A percentile compares a stretch with the other conserved stretches of the same genome.
Conservation (phyloP, 2,113 vertebrate species). For the Caracal caracal region DNA sequence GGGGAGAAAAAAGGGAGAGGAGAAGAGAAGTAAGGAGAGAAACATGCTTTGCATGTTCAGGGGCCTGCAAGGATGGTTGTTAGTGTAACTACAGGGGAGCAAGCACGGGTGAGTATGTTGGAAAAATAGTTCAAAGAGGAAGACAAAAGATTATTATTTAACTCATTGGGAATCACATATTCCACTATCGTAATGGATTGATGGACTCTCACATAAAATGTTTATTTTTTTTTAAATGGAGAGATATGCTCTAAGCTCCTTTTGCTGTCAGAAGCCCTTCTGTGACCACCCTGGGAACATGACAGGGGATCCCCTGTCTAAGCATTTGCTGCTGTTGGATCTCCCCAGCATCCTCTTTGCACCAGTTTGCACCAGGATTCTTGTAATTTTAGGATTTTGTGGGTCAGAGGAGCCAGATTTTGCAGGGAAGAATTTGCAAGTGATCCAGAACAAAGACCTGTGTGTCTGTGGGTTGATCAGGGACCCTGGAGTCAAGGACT, state of each 20-base stretch:
- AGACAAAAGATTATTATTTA: not conserved
- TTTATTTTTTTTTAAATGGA: not conserved
- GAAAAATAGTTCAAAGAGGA: not conserved
- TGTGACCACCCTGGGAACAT: not conserved
- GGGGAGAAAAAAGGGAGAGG: too few relatives aligned
- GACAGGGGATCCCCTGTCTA: rapidly evolving
- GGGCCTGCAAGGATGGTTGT: not conserved
- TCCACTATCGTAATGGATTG: not conserved
- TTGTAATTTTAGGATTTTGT: not conserved
- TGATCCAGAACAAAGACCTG: not conserved
- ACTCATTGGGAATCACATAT: not conserved
- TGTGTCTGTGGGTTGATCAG: not conserved
- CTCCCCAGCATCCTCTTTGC: not conserved
- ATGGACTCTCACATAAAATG: not conserved
- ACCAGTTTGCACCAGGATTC: not conserved
- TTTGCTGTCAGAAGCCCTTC: not conserved
- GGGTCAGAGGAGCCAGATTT: not conserved
- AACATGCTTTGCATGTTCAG: not conserved
- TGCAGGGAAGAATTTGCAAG: not conserved
- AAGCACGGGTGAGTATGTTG: not conserved
- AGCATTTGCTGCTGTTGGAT: not conserved
- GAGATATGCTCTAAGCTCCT: not conserved
- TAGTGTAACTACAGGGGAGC: not conserved
- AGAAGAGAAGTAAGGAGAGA: not conserved
- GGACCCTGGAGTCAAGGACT: not conserved